Percentiles rank a stretch among this genome's conserved stretches.
Conservation (phyloP, 2,113 vertebrate genomes). For the Progne subis region DNA sequence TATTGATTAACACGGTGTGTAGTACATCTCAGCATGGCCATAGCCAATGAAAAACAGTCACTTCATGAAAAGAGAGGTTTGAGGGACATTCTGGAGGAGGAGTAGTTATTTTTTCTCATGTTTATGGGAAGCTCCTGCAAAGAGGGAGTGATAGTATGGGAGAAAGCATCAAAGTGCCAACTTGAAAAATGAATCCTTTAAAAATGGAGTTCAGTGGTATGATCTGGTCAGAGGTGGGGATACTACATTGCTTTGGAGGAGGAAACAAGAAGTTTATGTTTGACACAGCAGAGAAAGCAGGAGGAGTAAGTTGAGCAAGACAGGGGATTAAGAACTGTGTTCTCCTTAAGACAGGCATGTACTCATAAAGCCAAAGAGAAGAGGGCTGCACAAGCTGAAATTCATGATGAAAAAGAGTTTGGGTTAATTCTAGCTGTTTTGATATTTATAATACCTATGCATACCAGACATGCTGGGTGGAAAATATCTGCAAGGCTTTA, state of each 20-base stretch:
- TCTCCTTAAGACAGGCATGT: not conserved
- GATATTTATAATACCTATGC: not conserved
- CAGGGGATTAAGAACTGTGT: not conserved
- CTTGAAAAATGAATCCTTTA: constrained; percentile 57
- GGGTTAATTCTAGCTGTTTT: not conserved
- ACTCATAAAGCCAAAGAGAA: not conserved
- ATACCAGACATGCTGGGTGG: not conserved
- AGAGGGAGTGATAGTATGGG: constrained; percentile 45
- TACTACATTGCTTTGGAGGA: constrained; percentile 3
- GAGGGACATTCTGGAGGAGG: constrained; percentile 44
- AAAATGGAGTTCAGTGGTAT: not conserved
- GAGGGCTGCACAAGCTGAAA: not conserved
- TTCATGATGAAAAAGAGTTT: not conserved
- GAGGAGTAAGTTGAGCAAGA: not conserved
- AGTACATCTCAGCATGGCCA: not conserved
- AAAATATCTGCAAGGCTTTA: not conserved
- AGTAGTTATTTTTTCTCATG: constrained; percentile 45
- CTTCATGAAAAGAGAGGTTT: constrained; percentile 14
- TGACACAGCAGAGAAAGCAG: not conserved
- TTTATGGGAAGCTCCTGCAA: constrained; percentile 48
- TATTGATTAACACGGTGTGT: constrained; percentile 28
- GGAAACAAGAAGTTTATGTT: constrained; percentile 31
- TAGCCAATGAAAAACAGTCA: constrained; percentile 21
- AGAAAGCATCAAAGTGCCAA: constrained; percentile 59
- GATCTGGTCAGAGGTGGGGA: not conserved